phyloP scores from a whole-genome alignment of 2,797 vertebrate genomes.

The Selene dorsalis region DNA sequence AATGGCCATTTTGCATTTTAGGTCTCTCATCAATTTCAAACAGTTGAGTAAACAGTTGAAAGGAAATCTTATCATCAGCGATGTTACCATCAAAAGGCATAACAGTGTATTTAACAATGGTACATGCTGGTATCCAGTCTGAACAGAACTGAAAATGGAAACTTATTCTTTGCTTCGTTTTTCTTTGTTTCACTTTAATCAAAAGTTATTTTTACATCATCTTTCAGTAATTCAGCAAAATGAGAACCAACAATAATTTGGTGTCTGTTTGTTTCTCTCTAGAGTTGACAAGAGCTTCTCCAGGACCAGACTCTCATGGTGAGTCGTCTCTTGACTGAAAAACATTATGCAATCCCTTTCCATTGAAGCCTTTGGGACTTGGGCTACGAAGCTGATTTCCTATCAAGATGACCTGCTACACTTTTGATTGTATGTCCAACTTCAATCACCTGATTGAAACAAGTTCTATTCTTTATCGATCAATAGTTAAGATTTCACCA shows the following conservation, averaged over 20 bases:
- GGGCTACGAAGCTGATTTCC: neutral
- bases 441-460: constrained; percentile 2
- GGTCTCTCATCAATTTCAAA: neutral
- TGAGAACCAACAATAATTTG: constrained; percentile 9
- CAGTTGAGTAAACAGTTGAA: neutral
- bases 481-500: neutral
- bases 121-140: neutral
- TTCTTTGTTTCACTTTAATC: neutral
- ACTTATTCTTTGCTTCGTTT: neutral
- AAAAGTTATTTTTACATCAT: neutral
- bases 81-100: neutral
- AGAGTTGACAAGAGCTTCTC: constrained; percentile 83
- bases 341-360: constrained; percentile 1
- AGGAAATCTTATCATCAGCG: neutral
- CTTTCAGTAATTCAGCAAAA: neutral
- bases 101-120: neutral
- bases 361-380: neutral
- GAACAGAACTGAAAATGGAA: neutral
- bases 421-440: neutral
- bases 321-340: constrained; percentile 56
- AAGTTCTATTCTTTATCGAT: neutral
- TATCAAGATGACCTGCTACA: neutral
- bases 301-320: constrained; percentile 79
- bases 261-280: constrained; percentile 55
- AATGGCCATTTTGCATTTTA: no score